These are phyloP conservation scores for Stegana nigrithorax DNA, from an alignment of 2,888 invertebrate species.

Conservation along the genomic window DNA sequence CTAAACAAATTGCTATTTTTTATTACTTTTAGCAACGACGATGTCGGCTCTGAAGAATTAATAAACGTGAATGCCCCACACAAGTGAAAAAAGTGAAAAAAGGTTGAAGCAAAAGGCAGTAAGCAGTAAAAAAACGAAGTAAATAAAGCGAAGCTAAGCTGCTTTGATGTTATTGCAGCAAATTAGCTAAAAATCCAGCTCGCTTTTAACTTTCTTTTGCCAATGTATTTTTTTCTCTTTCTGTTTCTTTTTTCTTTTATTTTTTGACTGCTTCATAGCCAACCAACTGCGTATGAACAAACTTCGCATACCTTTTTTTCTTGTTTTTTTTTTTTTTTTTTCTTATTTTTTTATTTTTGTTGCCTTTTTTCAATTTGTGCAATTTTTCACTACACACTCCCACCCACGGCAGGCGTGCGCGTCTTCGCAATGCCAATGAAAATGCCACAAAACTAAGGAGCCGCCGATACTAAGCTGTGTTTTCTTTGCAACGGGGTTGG, in stretches of 20 bases:
- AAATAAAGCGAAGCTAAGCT: slow-evolving; percentile 31
- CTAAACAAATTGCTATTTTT: neutral
- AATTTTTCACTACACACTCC: neutral
- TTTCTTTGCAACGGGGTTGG: slow-evolving; percentile 33
- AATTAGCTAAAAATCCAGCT: slow-evolving; percentile 56
- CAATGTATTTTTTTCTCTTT: slow-evolving; percentile 6
- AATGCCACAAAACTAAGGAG: slow-evolving; percentile 6
- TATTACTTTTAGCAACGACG: neutral
- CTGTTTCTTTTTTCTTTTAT: no score
- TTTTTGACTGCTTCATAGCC: neutral
- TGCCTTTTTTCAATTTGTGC: no score
- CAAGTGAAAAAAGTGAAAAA: slow-evolving; percentile 14
- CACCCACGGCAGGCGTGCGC: neutral
- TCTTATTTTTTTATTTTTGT: neutral
- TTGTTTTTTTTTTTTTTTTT: neutral
- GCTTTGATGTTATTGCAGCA: slow-evolving; percentile 60
- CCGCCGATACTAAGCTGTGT: slow-evolving; percentile 27
- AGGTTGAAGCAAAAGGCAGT: slow-evolving; percentile 33
- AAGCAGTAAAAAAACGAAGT: slow-evolving; percentile 18
- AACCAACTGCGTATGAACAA: slow-evolving; percentile 4
- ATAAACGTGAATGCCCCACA: slow-evolving; percentile 11
- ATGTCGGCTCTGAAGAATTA: neutral
- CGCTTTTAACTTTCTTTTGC: slow-evolving; percentile 38
- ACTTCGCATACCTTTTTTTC: slow-evolving; percentile 12
- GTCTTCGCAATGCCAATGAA: neutral